Evolutionary conservation across 2,113 vertebrate genomes (phyloP), one percentile per base, ranked within the genome.

Genomic region (Scomber scombrus): DNA sequence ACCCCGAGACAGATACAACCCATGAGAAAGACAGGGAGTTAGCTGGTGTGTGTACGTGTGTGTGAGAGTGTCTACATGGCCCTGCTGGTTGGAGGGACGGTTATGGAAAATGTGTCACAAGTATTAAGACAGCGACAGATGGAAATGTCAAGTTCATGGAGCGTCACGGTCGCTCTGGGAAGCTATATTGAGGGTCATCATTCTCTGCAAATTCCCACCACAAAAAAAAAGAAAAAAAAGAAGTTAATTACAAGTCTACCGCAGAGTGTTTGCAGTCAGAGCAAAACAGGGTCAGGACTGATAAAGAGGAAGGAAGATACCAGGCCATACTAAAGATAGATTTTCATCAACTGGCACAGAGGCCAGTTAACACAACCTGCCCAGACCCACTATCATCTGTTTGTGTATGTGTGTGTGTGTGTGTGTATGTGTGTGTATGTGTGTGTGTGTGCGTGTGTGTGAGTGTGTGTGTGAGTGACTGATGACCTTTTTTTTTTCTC

Each of bases 271-370:
- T 1, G 34, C n/a, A 31, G 47, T 46, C 45, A 56, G 51, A 69
- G 43, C 26, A 77, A 58, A 76, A 68, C 19, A 63, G 55, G 50
- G 52, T 46, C 78, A 71, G 46, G 4, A 46, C 49, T 52, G 55
- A 87, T 73, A 80, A 78, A 71, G 46, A 54, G 31, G 50, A 51
- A 79, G 51, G 21, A 57, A 69, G 60, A 75, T 70, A 77, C 51
- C 57, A 46, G 73, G 71, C 71, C 78, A 85, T 15, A 82, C 72
- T 82, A 82, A 85, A 88, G 47, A 88, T n/a, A 85, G 72, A 79
- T 56, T 43, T 63, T 21, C n/a, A 84, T 78, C 70, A 26, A 16
- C 51, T 16, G 15, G 19, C 58, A 64, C 19, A 18, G 19, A 52
- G 3, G 13, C 23, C 16, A 43, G 67, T 50, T 29, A 29, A 51